Base-by-base conservation (phyloP, 2,888 invertebrate species). In the Morpho achilles region DNA sequence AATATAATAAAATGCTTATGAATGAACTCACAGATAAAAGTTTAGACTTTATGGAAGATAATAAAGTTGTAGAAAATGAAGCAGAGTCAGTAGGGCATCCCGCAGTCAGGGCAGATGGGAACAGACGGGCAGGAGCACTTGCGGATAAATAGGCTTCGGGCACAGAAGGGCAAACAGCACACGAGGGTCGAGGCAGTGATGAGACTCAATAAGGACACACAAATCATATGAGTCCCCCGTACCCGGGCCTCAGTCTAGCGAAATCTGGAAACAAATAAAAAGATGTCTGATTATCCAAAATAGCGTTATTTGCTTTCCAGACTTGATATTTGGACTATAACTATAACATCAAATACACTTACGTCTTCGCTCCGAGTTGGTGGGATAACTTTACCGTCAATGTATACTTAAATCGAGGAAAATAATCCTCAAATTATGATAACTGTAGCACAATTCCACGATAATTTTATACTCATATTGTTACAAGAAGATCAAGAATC, bases 391-490 rank as follows among this genome's bases (percentile, higher is more conserved):
- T 16, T 7, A 5, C 16, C 10, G 1, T 48, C 7, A 39, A 16
- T 46, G 16, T 23, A 43, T 50, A 8, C 23, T 62, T 69, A 84
- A 55, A 86, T 63, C 65, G 76, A 67, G 63, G 85, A 84, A 62
- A 81, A 84, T 67, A 84, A 80, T 69, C 84, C 84, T 62, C 82
- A 80, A 56, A 85, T 65, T 69, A 82, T 71, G 72, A 86, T 82
- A 74, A 87, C 84, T 70, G 76, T 79, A 61, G 81, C 83, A 62
- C 82, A 76, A 69, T 86, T 87, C 81, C 81, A 88, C 82, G 85
- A 62, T 63, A 87, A 86, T 85, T 88, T 87, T 49, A 76, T 71
- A 70, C 69, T 74, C 84, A 84, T 72, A 1, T 16, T 83, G 64
- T 60, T 67, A 57, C 43, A 62, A 60, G 54, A 55, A 39, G 23